Evolutionary conservation across 1,140 invertebrate species (phyloP), one percentile per base, ranked within the genome.

Genomic region (Drosophila nebulosa): DNA sequence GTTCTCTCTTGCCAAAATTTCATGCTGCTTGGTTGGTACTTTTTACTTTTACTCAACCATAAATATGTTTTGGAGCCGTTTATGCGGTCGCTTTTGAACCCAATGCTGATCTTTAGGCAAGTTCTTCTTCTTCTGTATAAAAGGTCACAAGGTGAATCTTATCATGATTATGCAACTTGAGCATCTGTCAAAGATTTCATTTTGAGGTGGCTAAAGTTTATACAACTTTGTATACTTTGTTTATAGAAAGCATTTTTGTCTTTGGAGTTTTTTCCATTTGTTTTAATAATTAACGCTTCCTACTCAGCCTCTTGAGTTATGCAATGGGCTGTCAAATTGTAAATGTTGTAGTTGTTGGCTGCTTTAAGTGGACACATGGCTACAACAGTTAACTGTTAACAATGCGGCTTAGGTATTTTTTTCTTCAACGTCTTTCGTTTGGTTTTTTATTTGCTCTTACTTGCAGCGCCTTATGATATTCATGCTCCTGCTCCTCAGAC

Each of bases 361-460:
- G 58, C 69, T 77, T 80, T 81, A 81, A 81, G 78, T 81, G 77
- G 64, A 76, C 76, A 79, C 70, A 78, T 66, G 74, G 71, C 67
- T 71, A 64, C 60, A 60, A 74, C 59, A 70, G 74, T 66, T 67
- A 61, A 74, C 74, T 60, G 71, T 67, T 64, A 65, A 74, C 74
- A 63, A 63, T 67, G 66, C 67, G 51, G 64, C 61, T 55, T 42
- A 35, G 10, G 16, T 22, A n/a, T 70, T 79, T 71, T 51, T 50
- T 64, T 64, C 71, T 51, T 46, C 39, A 18, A 46, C 16, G 9
- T 21, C 9, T 39, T 55, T 51, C 63, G 42, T 72, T 73, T 73
- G 51, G 52, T 18, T 42, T 58, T 72, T 64, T 64, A 64, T 52
- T 63, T 57, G 27, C 56, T 51, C 50, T 64, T 56, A 46, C 14